A percentile compares a stretch with the other conserved stretches of the same genome.
These are phyloP conservation scores for Macrocentrus cingulum DNA, from an alignment of 1,140 invertebrate genomes.

Conservation along the genomic window DNA sequence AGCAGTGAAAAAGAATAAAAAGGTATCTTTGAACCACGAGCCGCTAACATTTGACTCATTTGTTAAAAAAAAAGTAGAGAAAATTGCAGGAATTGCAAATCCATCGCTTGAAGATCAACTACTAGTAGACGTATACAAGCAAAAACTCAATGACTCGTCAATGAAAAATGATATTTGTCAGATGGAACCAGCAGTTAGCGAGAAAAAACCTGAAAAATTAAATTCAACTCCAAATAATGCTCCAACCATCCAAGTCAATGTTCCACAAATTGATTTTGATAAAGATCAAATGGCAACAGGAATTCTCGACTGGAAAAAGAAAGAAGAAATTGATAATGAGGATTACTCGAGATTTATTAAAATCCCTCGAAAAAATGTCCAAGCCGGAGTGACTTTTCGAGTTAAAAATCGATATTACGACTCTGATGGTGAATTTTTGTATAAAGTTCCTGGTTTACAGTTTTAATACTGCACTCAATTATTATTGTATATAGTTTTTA, in stretches of 20 bases:
- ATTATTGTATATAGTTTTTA: neutral
- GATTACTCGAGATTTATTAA: slow-evolving; percentile 64
- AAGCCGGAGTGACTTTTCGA: slow-evolving; percentile 67
- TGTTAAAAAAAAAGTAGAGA: slow-evolving; percentile 25
- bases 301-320: slow-evolving; percentile 38
- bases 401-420: slow-evolving; percentile 77
- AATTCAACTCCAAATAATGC: neutral
- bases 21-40: neutral
- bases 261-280: slow-evolving; percentile 3
- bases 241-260: neutral
- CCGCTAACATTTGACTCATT: slow-evolving; percentile 30
- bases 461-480: neutral
- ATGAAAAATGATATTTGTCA: slow-evolving; percentile 5
- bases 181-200: neutral
- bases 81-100: neutral
- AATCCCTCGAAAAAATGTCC: slow-evolving; percentile 65
- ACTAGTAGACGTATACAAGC: slow-evolving; percentile 21
- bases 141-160: slow-evolving; percentile 4
- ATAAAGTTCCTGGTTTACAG: slow-evolving; percentile 66
- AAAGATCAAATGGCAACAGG: slow-evolving; percentile 37
- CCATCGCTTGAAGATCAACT: slow-evolving; percentile 9
- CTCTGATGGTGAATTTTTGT: slow-evolving; percentile 74
- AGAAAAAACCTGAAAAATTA: neutral
- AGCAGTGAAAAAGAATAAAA: neutral
- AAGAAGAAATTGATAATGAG: slow-evolving; percentile 27